These are phyloP conservation scores for Acrobasis suavella DNA, from an alignment of 2,888 invertebrate genomes.

Conservation along the genomic window DNA sequence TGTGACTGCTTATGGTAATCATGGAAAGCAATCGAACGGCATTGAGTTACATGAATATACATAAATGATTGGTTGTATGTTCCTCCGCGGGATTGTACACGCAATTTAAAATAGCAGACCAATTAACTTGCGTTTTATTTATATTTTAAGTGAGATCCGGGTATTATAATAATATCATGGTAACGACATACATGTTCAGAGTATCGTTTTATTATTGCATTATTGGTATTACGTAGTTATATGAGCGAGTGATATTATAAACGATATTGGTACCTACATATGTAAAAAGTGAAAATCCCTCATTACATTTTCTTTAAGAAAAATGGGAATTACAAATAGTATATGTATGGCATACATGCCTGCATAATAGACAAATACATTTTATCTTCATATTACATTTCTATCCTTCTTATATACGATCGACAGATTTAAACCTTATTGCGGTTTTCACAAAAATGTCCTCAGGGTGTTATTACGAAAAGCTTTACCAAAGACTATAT, in stretches of 20 bases:
- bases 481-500: too few species aligned
- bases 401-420: too few species aligned
- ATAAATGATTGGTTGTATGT: neutral
- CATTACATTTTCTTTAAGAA: neutral
- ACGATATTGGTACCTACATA: constrained; percentile 1
- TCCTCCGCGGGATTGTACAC: neutral
- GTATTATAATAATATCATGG: constrained; percentile 9
- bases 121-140: neutral
- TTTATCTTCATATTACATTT: too few species aligned
- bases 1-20: neutral
- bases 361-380: too few species aligned
- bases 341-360: too few species aligned
- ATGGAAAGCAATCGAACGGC: neutral
- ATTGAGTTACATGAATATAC: too few species aligned
- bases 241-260: neutral
- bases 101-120: constrained; percentile 3
- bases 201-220: constrained; percentile 5
- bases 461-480: too few species aligned
- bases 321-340: neutral
- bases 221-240: constrained; percentile 12
- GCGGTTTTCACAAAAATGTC: too few species aligned
- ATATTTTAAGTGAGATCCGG: constrained; percentile 3
- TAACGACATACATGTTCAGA: neutral
- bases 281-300: neutral
- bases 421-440: too few species aligned